Conservation (phyloP, 2,797 vertebrate species). For the Peromyscus aztecus region DNA sequence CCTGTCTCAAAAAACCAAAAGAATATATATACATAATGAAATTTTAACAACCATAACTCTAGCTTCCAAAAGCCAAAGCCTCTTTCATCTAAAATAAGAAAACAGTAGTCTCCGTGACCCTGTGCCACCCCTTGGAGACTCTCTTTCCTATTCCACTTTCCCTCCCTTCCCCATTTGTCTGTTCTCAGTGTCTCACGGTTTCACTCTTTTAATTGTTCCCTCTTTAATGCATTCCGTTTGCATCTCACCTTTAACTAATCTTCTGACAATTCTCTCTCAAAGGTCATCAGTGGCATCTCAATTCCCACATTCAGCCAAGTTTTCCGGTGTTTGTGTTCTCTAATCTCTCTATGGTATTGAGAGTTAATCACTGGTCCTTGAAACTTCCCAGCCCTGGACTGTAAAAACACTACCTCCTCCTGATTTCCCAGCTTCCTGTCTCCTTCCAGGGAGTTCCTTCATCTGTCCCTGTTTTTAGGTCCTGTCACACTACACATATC, state of each 20-base stretch:
- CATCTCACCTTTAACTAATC: not conserved
- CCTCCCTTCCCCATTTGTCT: not conserved
- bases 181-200: not conserved
- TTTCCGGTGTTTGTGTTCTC: not conserved
- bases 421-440: not conserved
- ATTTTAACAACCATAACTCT: not conserved
- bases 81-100: not conserved
- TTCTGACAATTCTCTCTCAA: slow-evolving; percentile 24
- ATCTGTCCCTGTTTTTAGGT: not conserved
- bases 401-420: not conserved
- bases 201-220: not conserved
- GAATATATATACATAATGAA: not conserved
- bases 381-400: not conserved
- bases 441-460: not conserved
- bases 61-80: not conserved
- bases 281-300: not conserved
- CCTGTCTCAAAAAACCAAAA: no score
- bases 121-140: not conserved
- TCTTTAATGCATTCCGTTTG: not conserved
- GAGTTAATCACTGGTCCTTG: not conserved
- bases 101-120: not conserved
- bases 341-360: not conserved
- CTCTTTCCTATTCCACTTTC: not conserved
- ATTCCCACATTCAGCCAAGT: not conserved
- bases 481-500: not conserved